Base-by-base conservation (phyloP, 2,113 vertebrate species). In the Crypturellus undulatus region DNA sequence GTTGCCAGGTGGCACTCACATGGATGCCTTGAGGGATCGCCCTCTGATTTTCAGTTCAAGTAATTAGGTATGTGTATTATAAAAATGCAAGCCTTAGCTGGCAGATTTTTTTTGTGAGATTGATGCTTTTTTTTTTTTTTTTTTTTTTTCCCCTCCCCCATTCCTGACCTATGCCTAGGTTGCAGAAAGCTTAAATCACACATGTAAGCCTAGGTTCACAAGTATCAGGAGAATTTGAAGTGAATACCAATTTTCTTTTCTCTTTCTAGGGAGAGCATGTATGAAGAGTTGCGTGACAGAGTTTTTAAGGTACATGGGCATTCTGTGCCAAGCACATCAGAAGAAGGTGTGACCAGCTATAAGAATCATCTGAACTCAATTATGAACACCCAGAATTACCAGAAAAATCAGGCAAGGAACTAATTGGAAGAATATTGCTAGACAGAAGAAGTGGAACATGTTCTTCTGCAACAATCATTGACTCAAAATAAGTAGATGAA, bases 181-280 rank as follows among this genome's bases (percentile, higher is more conserved):
- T 68, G 56, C 47, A 60, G 38, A 79, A 71, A 79, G 6, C 9
- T 73, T 65, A 79, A 80, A 17, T 52, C 4, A 0, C 42, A 65
- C 16, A 3, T 62, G 26, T 18, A 92, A 59, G 54, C 76, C 54
- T 42, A 93, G 28, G 22, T 70, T 78, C 45, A 56, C 72, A n/a
- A 19, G 73, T 6, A 9, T 87, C 16, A 89, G 90, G 45, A 32
- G 25, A 93, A 91, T 86, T 69, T 92, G 84, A 84, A 82, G 77
- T 16, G 0, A 80, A 92, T 6, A 97, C 65, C 54, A 80, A 19
- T 89, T 77, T 92, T 93, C 40, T 92, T 28, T 92, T 86, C 65
- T 95, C 90, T 97, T 96, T 96, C 96, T 58, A 99, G 99, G 97
- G 98, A 94, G 94, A 97, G 97, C 91, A 94, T 84, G 89, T 19